A percentile compares a stretch with the other conserved stretches of the same genome.
Conservation (phyloP, 1,140 invertebrate genomes). For the Mesaphorura yosii region DNA sequence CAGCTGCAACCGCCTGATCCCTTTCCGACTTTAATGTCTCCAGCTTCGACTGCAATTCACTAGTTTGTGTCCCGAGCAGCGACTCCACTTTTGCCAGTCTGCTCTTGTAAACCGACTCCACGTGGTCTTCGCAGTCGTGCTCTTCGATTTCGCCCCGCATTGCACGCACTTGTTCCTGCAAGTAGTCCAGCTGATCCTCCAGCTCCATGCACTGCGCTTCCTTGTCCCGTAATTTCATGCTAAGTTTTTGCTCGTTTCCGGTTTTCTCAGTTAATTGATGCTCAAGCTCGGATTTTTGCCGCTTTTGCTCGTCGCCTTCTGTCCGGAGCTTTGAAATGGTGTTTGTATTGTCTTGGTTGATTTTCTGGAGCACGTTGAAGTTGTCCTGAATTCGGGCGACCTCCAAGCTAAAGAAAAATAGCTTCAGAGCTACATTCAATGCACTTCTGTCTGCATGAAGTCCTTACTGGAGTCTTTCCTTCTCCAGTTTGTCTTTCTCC, state of each 20-base stretch:
- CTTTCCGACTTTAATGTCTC: conserved; percentile 3
- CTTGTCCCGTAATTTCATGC: conserved; percentile 8
- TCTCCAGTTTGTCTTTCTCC: too few relatives aligned
- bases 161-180: background rate
- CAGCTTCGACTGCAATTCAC: conserved; percentile 7
- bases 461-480: too few relatives aligned
- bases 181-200: conserved; percentile 7
- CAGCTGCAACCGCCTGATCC: conserved; percentile 13
- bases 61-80: background rate
- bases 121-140: conserved; percentile 21
- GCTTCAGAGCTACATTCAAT: too few relatives aligned
- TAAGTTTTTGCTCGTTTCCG: conserved; percentile 5
- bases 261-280: conserved; percentile 12
- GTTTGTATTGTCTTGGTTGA: too few relatives aligned
- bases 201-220: background rate
- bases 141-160: conserved; percentile 10
- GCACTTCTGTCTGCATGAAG: too few relatives aligned
- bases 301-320: too few relatives aligned
- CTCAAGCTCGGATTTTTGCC: too few relatives aligned
- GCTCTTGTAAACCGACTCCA: conserved; percentile 11
- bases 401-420: too few relatives aligned
- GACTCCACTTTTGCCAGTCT: conserved; percentile 8
- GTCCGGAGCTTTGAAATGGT: too few relatives aligned
- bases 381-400: too few relatives aligned
- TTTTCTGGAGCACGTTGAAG: too few relatives aligned